Evolutionary conservation across 2,888 invertebrate species (phyloP).

Genomic region (Polyommatus icarus): DNA sequence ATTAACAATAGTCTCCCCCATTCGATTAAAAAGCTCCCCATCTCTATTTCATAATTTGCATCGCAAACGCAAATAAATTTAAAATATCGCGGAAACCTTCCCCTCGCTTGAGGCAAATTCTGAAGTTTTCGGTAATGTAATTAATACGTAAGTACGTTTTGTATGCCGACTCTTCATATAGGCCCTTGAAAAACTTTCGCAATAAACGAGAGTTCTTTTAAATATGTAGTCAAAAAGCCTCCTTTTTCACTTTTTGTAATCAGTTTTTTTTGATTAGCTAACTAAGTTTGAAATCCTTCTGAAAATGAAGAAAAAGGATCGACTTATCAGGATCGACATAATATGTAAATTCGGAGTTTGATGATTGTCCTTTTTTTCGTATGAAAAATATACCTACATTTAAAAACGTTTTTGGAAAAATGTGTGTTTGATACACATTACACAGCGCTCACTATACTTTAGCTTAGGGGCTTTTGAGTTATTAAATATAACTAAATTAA

Average conservation of each 20-base stretch:
- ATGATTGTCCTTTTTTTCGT: too few species aligned
- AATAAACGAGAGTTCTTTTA: constrained; percentile 1
- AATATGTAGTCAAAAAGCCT: neutral
- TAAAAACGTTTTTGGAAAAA: neutral
- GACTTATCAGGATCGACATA: neutral
- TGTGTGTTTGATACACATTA: too few species aligned
- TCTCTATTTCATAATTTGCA: constrained; percentile 79
- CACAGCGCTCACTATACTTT: too few species aligned
- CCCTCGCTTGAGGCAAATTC: constrained; percentile 65
- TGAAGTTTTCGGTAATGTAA: constrained; percentile 37
- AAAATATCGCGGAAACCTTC: constrained; percentile 73
- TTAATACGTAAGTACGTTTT: constrained; percentile 24
- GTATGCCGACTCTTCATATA: neutral
- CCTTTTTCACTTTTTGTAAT: neutral
- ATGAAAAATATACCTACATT: neutral
- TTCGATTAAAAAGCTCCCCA: constrained; percentile 69
- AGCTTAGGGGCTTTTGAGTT: too few species aligned
- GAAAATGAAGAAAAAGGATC: too few species aligned
- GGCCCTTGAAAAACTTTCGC: constrained; percentile 13
- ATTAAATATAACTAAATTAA: too few species aligned
- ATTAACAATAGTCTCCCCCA: constrained; percentile 68
- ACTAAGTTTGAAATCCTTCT: neutral
- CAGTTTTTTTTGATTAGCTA: neutral
- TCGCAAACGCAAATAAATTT: constrained; percentile 77
- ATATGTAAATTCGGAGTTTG: neutral